phyloP scores from a whole-genome alignment of 2,113 vertebrate genomes.

The Catagonus wagneri region DNA sequence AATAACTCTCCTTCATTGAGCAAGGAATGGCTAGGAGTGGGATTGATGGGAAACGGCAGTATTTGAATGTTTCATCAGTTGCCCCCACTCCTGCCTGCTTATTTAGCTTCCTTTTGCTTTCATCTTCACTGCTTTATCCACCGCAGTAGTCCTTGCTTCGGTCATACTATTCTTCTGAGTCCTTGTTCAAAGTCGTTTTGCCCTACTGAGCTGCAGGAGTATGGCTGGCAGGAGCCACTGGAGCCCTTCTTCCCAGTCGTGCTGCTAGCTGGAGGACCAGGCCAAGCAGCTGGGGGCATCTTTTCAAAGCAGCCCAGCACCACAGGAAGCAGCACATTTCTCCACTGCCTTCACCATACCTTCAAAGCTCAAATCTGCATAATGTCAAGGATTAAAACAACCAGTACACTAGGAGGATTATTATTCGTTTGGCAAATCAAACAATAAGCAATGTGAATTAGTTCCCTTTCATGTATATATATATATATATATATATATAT shows the following conservation, averaged over 20 bases:
- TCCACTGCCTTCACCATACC: background rate
- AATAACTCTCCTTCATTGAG: background rate
- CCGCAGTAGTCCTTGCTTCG: background rate
- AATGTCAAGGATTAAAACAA: background rate
- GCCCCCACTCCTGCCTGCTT: background rate
- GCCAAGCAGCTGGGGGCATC: background rate
- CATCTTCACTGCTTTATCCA: background rate
- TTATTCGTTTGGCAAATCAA: constrained; percentile 21
- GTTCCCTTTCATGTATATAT: background rate
- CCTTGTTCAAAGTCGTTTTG: constrained; percentile 4
- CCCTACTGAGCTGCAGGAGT: background rate
- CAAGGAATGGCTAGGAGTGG: background rate
- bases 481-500: no score
- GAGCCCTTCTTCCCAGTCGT: background rate
- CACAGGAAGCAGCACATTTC: background rate
- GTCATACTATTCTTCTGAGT: constrained; percentile 36
- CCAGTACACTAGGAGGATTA: background rate
- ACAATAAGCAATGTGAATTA: background rate
- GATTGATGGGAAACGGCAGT: background rate
- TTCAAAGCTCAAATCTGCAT: background rate
- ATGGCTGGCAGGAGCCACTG: background rate
- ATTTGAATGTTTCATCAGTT: constrained; percentile 52
- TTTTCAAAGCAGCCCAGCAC: background rate
- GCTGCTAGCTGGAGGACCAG: background rate
- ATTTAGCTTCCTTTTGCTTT: constrained; percentile 43